Evolutionary conservation across 2,113 vertebrate genomes (phyloP).

Genomic region (Nymphicus hollandicus): DNA sequence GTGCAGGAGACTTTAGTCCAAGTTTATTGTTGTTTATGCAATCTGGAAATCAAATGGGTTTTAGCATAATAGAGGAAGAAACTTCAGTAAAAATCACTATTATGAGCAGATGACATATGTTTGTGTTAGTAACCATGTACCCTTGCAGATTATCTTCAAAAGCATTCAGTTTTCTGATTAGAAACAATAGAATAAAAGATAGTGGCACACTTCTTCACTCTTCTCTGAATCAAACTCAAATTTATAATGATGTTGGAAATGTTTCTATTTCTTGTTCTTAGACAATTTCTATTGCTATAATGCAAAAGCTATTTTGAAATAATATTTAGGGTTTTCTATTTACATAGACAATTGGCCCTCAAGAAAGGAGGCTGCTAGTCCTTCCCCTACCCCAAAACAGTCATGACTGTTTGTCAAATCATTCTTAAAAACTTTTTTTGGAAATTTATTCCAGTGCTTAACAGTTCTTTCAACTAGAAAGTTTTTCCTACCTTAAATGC

Average conservation of each 20-base stretch:
- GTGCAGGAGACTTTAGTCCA: background rate
- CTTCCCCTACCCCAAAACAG: background rate
- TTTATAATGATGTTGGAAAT: background rate
- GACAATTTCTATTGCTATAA: background rate
- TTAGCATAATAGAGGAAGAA: background rate
- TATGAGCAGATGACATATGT: background rate
- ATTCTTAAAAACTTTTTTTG: background rate
- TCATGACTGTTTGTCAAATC: background rate
- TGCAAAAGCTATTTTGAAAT: background rate
- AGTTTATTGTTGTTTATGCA: conserved; percentile 28
- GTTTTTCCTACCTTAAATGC: background rate
- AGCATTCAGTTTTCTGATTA: background rate
- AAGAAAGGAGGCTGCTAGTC: background rate
- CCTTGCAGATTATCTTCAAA: background rate
- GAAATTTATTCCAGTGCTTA: background rate
- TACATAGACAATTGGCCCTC: background rate
- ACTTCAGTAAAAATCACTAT: background rate
- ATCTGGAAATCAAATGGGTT: background rate
- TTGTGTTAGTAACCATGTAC: background rate
- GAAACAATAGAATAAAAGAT: background rate
- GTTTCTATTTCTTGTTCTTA: background rate
- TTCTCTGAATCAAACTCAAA: background rate
- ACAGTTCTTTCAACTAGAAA: background rate
- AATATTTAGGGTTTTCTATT: background rate
- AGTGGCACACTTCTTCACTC: background rate